Percentiles rank a stretch among this genome's conserved stretches.
Evolutionary conservation across 2,797 vertebrate species (phyloP).

Genomic region (Muscicapa striata): DNA sequence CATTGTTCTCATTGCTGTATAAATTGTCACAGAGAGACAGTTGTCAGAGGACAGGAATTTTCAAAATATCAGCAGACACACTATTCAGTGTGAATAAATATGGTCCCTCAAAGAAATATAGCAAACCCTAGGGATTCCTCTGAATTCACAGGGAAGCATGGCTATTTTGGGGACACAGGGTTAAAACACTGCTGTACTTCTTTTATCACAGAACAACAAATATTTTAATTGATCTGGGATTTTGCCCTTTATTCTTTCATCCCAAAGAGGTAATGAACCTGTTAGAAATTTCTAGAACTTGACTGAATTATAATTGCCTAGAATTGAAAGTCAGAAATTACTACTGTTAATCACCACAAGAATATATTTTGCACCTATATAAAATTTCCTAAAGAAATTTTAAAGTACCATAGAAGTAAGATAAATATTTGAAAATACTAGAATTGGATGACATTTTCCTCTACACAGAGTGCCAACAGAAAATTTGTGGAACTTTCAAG

Average conservation of each 20-base stretch:
- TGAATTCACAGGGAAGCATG: background rate
- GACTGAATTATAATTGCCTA: background rate
- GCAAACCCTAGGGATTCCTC: background rate
- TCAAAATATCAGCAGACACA: background rate
- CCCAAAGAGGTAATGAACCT: background rate
- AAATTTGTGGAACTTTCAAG: background rate
- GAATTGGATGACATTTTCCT: background rate
- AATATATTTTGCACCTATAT: background rate
- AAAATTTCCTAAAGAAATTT: background rate
- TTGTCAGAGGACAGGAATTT: background rate
- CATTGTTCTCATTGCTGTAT: background rate
- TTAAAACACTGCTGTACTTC: background rate
- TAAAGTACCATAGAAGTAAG: background rate
- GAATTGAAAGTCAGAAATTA: background rate
- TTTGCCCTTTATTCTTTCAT: background rate
- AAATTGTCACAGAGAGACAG: background rate
- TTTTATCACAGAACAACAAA: background rate
- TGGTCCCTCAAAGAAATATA: background rate
- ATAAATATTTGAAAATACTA: background rate
- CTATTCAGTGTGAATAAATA: background rate
- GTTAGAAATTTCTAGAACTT: background rate
- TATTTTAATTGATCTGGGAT: background rate
- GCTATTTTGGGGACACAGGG: background rate
- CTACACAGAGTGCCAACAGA: background rate
- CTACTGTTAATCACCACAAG: background rate